Evolutionary conservation across 53 echinoderm and acorn worm species (phyloP).

Genomic region (Apostichopus leukothele): DNA sequence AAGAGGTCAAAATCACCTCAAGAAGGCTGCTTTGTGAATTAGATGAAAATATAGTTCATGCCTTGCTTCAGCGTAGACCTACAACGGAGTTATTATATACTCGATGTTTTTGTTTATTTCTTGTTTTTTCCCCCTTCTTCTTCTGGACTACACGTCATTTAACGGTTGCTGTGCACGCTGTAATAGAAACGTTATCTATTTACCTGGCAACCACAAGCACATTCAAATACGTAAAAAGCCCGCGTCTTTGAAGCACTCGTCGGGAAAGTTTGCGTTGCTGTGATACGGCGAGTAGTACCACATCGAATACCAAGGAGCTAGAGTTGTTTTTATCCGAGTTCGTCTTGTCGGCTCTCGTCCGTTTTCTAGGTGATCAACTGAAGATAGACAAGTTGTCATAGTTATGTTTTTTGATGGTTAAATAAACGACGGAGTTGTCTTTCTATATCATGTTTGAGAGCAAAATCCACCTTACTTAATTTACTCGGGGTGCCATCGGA

Average conservation of each 20-base stretch:
- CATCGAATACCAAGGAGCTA: not conserved
- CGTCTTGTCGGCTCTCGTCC: not conserved
- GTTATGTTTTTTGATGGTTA: no score
- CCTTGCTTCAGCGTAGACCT: no score
- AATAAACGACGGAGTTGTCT: no score
- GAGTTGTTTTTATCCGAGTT: not conserved
- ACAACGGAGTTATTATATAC: not conserved
- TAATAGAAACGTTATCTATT: not conserved
- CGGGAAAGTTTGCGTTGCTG: conserved; percentile 15
- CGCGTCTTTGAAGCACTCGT: not conserved
- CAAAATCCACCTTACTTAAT: no score
- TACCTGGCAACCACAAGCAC: not conserved
- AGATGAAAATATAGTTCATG: no score
- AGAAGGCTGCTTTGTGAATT: no score
- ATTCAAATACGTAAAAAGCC: conserved; percentile 10
- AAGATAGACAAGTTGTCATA: no score
- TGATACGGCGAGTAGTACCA: not conserved
- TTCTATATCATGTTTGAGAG: no score
- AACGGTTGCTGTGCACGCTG: not conserved
- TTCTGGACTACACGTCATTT: not conserved
- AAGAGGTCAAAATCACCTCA: no score
- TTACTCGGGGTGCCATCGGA: no score
- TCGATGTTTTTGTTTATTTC: not conserved
- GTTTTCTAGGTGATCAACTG: not conserved
- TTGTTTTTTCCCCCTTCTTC: not conserved